These are phyloP conservation scores for Chymomyza costata DNA, from an alignment of 1,140 invertebrate genomes.

Conservation along the genomic window DNA sequence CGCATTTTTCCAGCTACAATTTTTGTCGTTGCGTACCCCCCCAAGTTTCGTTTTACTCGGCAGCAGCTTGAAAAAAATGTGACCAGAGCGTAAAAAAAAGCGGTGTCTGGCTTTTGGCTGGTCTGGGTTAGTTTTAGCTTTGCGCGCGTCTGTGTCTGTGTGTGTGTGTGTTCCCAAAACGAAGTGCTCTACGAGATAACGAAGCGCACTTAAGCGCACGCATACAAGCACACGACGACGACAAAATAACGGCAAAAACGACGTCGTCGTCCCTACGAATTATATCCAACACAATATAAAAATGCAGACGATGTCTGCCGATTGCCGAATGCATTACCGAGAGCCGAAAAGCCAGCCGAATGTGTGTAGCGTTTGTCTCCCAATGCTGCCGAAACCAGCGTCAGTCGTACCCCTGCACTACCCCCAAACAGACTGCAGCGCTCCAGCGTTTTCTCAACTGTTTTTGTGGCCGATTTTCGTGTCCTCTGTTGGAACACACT, in stretches of 20 bases:
- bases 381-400: constrained; percentile 39
- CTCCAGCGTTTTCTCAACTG: constrained; percentile 20
- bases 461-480: constrained; percentile 71
- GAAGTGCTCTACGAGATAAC: constrained; percentile 72
- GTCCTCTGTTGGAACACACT: constrained; percentile 12
- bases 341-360: constrained; percentile 63
- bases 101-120: constrained; percentile 60
- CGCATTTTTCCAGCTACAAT: constrained; percentile 70
- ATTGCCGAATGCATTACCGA: constrained; percentile 35
- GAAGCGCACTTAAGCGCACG: constrained; percentile 67
- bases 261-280: constrained; percentile 57
- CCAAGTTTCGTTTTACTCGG: constrained; percentile 23
- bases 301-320: constrained; percentile 68
- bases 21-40: constrained; percentile 46
- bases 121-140: constrained; percentile 48
- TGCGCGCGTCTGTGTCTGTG: constrained; percentile 32
- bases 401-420: too few species aligned
- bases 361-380: too few species aligned
- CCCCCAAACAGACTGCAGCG: too few species aligned
- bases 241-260: too few species aligned
- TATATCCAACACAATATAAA: constrained; percentile 73
- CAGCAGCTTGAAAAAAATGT: constrained; percentile 34
- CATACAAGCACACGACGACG: constrained; percentile 43
- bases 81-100: constrained; percentile 4
- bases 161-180: constrained; percentile 57